Evolutionary conservation across 2,797 vertebrate species (phyloP).

Genomic region (Falco biarmicus): DNA sequence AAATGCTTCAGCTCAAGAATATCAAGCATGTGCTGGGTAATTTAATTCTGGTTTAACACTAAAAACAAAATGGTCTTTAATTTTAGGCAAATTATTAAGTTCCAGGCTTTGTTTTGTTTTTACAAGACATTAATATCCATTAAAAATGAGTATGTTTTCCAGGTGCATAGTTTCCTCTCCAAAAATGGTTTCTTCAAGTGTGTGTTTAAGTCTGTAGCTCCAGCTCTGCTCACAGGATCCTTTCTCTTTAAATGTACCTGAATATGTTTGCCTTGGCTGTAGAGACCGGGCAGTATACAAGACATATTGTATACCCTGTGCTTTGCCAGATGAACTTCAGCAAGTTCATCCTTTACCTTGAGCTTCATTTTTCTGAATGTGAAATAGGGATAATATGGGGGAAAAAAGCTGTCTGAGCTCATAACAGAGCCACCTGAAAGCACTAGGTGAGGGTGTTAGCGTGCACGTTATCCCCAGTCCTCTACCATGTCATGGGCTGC

Average conservation of each 20-base stretch:
- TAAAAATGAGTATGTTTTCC: conserved; percentile 29
- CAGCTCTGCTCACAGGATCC: conserved; percentile 12
- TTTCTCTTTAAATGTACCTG: conserved; percentile 39
- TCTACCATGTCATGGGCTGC: neutral
- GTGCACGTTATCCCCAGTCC: neutral
- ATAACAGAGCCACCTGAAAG: neutral
- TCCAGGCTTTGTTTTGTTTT: conserved; percentile 53
- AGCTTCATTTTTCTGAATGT: conserved; percentile 2
- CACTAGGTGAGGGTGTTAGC: neutral
- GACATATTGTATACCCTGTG: neutral
- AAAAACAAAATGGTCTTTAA: conserved; percentile 37
- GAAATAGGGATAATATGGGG: neutral
- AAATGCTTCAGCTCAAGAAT: neutral
- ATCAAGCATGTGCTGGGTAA: conserved; percentile 16
- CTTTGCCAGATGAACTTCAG: conserved; percentile 38
- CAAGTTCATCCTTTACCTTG: conserved; percentile 4
- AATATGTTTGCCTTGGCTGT: conserved; percentile 51
- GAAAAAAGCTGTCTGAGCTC: neutral
- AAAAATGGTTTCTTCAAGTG: conserved; percentile 10
- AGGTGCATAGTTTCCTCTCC: conserved; percentile 7
- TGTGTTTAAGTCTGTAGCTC: neutral
- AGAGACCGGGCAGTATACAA: neutral
- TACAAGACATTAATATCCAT: conserved; percentile 36
- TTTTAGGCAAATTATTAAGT: conserved; percentile 34
- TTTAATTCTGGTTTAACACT: conserved; percentile 34